These are phyloP conservation scores for Argopecten irradians DNA, from an alignment of 1,140 invertebrate genomes.

Conservation along the genomic window DNA sequence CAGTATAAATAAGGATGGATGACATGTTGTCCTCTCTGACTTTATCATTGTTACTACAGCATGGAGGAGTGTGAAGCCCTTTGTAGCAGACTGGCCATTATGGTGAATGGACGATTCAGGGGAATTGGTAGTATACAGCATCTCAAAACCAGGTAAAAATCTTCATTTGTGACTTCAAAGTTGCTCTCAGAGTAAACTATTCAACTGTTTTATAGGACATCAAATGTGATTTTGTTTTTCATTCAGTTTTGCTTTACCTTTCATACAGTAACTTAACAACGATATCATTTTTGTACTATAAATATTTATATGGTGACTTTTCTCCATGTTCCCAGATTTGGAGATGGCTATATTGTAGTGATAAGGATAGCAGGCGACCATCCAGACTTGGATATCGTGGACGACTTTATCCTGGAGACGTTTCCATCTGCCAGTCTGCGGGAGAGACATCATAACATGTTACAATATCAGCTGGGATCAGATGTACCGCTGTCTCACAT, in stretches of 20 bases:
- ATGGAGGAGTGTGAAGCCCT: slow-evolving; percentile 81
- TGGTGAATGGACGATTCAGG: slow-evolving; percentile 79
- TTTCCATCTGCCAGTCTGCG: slow-evolving; percentile 77
- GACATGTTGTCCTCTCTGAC: neutral
- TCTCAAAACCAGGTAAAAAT: slow-evolving; percentile 76
- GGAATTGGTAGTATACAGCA: slow-evolving; percentile 79
- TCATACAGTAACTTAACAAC: too few relatives aligned
- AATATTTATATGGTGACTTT: too few relatives aligned
- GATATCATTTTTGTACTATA: too few relatives aligned
- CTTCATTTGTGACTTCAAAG: too few relatives aligned
- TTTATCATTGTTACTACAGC: slow-evolving; percentile 59
- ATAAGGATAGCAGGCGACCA: slow-evolving; percentile 75
- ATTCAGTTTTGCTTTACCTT: too few relatives aligned
- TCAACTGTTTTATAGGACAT: too few relatives aligned
- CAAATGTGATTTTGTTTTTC: too few relatives aligned
- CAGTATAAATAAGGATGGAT: neutral
- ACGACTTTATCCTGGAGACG: slow-evolving; percentile 62
- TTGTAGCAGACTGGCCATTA: slow-evolving; percentile 78
- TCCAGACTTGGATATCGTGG: slow-evolving; percentile 58
- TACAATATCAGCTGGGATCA: slow-evolving; percentile 83
- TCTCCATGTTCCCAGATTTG: slow-evolving; percentile 84
- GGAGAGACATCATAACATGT: slow-evolving; percentile 85
- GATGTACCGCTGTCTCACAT: slow-evolving; percentile 70
- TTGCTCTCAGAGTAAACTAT: too few relatives aligned
- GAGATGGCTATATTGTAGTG: slow-evolving; percentile 85